Percentiles rank a stretch among this genome's conserved stretches.
Conservation (phyloP, 2,888 invertebrate genomes). For the Eristalinus sepulchralis region DNA sequence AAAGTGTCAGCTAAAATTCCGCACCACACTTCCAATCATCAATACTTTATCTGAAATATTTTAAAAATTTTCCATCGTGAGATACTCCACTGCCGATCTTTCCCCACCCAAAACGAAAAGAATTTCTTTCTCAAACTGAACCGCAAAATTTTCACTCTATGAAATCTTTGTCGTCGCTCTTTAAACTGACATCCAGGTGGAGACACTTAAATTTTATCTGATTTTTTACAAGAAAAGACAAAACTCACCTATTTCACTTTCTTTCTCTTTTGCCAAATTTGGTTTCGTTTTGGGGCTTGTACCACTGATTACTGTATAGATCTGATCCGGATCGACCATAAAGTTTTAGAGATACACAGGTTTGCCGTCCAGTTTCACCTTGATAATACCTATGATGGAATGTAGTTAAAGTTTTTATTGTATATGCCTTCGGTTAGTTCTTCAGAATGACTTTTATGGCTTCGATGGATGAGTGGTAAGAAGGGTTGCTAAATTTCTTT, state of each 20-base stretch:
- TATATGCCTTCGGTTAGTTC: not conserved
- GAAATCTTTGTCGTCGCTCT: not conserved
- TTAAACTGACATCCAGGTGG: not conserved
- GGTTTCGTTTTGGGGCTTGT: not conserved
- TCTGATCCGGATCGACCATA: not conserved
- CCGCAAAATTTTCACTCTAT: not conserved
- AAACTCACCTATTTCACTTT: conserved; percentile 15
- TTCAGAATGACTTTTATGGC: not conserved
- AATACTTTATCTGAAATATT: no score
- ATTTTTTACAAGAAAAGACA: not conserved
- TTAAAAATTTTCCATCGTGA: no score
- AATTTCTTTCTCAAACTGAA: not conserved
- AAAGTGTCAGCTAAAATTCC: no score
- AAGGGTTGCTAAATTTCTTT: not conserved
- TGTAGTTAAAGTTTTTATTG: not conserved
- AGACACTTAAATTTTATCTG: not conserved
- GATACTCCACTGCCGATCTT: no score
- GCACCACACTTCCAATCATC: no score
- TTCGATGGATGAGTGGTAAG: not conserved
- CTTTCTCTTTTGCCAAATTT: not conserved
- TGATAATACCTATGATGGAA: no score
- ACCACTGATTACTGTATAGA: conserved; percentile 1
- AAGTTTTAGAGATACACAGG: not conserved
- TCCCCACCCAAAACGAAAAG: no score
- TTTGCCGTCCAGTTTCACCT: not conserved